Evolutionary conservation across 30 jellyfish, hydroid and myxozoan species (phyloP).

Genomic region (Pelagia noctiluca): DNA sequence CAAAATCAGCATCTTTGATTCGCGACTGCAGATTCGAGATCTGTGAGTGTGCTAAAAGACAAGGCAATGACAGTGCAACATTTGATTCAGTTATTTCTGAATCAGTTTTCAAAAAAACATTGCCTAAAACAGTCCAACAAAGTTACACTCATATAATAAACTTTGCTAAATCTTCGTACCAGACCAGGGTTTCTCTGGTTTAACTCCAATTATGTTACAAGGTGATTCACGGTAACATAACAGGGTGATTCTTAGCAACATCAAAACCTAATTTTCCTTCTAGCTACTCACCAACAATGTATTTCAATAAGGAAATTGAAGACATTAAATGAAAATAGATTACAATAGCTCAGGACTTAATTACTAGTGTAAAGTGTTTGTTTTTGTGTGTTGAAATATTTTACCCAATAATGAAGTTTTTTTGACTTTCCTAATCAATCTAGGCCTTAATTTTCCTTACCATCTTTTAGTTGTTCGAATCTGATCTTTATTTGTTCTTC

Average conservation of each 20-base stretch:
- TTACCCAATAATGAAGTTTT: not conserved
- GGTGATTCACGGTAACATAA: no score
- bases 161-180: not conserved
- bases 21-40: constrained; percentile 68
- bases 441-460: constrained; percentile 5
- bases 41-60: constrained; percentile 59
- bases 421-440: not conserved
- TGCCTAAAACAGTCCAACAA: not conserved
- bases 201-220: no score
- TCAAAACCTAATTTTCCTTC: no score
- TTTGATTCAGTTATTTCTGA: not conserved
- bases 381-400: not conserved
- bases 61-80: not conserved
- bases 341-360: not conserved
- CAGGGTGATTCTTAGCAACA: no score
- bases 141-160: no score
- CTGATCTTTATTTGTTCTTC: constrained; percentile 84
- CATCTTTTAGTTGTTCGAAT: constrained; percentile 79
- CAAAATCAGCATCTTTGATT: constrained; percentile 64
- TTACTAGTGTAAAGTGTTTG: not conserved
- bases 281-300: not conserved
- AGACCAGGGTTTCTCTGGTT: no score
- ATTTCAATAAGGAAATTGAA: not conserved
- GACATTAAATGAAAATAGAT: not conserved
- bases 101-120: no score